Evolutionary conservation across 1,140 invertebrate species (phyloP).

Genomic region (Trichonephila clavipes): DNA sequence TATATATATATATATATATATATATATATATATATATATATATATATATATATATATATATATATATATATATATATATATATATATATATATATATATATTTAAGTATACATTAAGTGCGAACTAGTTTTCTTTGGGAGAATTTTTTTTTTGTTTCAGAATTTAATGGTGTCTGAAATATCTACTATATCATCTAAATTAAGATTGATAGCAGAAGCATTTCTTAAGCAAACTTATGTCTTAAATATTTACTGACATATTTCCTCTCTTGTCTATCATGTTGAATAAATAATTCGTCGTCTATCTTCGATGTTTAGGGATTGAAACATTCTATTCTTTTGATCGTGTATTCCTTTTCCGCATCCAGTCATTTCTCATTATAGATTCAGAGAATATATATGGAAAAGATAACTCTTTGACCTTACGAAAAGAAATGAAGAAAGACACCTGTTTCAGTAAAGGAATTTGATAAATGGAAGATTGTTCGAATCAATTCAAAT

Average conservation of each 20-base stretch:
- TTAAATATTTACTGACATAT: conserved; percentile 12
- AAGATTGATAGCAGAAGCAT: not conserved
- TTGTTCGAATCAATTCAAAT: not conserved
- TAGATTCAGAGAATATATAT: not conserved
- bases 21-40: too few species aligned
- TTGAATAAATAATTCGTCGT: conserved; percentile 22
- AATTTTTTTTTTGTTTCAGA: too few species aligned
- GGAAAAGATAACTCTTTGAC: not conserved
- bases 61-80: too few species aligned
- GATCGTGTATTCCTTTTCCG: not conserved
- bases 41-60: too few species aligned
- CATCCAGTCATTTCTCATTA: not conserved
- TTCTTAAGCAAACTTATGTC: not conserved
- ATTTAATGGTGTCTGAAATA: too few species aligned
- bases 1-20: too few species aligned
- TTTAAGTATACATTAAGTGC: too few species aligned
- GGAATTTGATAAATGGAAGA: not conserved
- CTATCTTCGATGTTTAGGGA: not conserved
- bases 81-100: too few species aligned
- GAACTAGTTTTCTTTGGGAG: too few species aligned
- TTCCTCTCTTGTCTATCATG: not conserved
- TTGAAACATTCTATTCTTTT: conserved; percentile 1
- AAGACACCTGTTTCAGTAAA: not conserved
- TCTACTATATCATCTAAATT: not conserved
- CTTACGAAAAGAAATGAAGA: not conserved